Percentiles rank a stretch among this genome's conserved stretches.
These are phyloP conservation scores for Australoheros scitulus DNA, from an alignment of 2,113 vertebrate species.

Conservation along the genomic window DNA sequence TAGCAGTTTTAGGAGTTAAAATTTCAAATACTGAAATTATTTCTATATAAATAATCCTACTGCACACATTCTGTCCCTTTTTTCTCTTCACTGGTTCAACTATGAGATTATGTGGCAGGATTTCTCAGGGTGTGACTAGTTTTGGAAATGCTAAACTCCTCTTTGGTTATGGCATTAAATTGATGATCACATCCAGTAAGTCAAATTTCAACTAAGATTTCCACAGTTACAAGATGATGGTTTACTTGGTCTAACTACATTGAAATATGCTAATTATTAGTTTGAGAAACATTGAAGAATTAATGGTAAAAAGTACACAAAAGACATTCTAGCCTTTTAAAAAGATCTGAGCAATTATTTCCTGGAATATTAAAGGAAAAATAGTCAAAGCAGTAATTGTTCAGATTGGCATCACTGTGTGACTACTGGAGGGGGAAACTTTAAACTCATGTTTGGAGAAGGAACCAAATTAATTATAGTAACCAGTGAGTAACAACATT, in stretches of 20 bases:
- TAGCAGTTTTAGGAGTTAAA: not conserved
- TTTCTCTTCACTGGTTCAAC: accelerated
- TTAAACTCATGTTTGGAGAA: constrained; percentile 46
- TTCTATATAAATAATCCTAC: accelerated
- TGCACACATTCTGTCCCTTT: not conserved
- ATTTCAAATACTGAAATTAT: not conserved
- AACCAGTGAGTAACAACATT: constrained; percentile 2
- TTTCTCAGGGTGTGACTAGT: constrained; percentile 37
- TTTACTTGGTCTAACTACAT: not conserved
- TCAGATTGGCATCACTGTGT: constrained; percentile 10
- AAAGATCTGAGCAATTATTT: not conserved
- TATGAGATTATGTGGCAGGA: accelerated
- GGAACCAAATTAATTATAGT: constrained; percentile 44
- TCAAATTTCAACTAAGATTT: accelerated
- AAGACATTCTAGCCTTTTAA: too few species aligned
- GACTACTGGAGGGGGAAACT: constrained; percentile 5
- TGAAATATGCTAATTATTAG: accelerated
- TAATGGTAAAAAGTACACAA: accelerated
- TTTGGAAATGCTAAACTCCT: constrained; percentile 5
- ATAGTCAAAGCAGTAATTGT: not conserved
- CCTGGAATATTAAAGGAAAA: too few species aligned
- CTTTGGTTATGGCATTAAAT: constrained; percentile 36
- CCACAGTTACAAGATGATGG: not conserved
- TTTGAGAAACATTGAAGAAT: not conserved
- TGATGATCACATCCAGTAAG: constrained; percentile 45